These are phyloP conservation scores for Leptinotarsa lineolata DNA, from an alignment of 1,140 invertebrate species.

Conservation along the genomic window DNA sequence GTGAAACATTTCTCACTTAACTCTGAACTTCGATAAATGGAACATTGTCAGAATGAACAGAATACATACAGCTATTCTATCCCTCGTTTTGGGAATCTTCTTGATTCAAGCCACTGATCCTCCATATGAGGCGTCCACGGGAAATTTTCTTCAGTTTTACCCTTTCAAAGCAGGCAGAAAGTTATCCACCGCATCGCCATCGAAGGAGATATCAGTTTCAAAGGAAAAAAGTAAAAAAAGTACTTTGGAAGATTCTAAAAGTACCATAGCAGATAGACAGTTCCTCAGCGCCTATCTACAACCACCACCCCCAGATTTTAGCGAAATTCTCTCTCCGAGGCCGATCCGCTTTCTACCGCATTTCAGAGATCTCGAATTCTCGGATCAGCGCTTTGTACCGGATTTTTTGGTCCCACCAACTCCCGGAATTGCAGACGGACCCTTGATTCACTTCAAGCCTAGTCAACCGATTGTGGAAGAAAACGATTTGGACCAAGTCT, in stretches of 20 bases:
- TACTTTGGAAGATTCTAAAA: no score
- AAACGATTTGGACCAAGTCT: background rate
- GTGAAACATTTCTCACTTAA: no score
- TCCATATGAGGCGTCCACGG: constrained; percentile 43
- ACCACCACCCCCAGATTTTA: background rate
- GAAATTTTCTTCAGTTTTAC: constrained; percentile 37
- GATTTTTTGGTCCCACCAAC: background rate
- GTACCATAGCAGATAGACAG: constrained; percentile 7
- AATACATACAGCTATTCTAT: constrained; percentile 52
- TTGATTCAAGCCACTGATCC: constrained; percentile 55
- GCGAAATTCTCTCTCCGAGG: background rate
- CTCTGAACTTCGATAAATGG: background rate
- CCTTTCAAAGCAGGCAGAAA: constrained; percentile 19
- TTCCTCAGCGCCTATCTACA: constrained; percentile 9
- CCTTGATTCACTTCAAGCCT: background rate
- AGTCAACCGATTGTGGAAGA: no score
- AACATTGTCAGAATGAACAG: constrained; percentile 50
- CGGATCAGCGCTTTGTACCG: background rate
- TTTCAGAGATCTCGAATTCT: background rate
- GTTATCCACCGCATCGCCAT: background rate
- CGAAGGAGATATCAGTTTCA: no score
- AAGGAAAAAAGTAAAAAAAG: no score
- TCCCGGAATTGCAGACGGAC: background rate
- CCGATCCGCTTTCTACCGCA: no score
- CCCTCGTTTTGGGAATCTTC: constrained; percentile 53